phyloP scores from a whole-genome alignment of 2,113 vertebrate genomes.

The Hyperopisus bebe region DNA sequence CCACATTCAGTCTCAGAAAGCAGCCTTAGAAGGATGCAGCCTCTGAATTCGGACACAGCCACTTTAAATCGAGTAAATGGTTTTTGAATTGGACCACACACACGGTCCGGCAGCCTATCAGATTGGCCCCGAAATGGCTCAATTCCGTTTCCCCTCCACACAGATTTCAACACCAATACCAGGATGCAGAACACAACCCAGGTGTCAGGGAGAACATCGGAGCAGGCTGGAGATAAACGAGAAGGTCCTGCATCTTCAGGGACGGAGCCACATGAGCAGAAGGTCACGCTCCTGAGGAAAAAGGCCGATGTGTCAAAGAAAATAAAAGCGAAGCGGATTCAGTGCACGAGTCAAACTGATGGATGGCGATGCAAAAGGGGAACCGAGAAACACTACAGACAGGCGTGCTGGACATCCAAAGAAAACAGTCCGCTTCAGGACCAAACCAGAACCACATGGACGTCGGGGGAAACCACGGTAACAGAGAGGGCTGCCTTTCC shows the following conservation, averaged over 20 bases:
- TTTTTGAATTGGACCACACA: background rate
- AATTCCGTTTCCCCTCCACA: background rate
- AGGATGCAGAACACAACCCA: background rate
- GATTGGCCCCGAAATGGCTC: background rate
- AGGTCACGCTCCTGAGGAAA: conserved; percentile 29
- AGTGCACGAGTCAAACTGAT: conserved; percentile 21
- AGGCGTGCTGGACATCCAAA: conserved; percentile 42
- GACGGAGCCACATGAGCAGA: conserved; percentile 13
- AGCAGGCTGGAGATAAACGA: background rate
- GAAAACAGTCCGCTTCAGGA: conserved; percentile 53
- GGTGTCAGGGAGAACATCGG: background rate
- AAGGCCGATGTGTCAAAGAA: conserved; percentile 27
- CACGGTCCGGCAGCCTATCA: background rate
- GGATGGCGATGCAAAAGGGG: conserved; percentile 35
- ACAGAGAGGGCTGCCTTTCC: conserved; percentile 50
- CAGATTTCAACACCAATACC: background rate
- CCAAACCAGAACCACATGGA: conserved; percentile 63
- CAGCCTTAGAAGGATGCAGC: background rate
- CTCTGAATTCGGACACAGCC: background rate
- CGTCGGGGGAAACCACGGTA: conserved; percentile 38
- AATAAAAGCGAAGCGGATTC: conserved; percentile 43
- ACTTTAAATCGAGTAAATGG: background rate
- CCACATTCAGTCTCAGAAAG: background rate
- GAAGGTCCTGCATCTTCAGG: background rate
- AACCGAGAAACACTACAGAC: conserved; percentile 39